Evolutionary conservation across 2,797 vertebrate species (phyloP).

Genomic region (Sus cebifrons): DNA sequence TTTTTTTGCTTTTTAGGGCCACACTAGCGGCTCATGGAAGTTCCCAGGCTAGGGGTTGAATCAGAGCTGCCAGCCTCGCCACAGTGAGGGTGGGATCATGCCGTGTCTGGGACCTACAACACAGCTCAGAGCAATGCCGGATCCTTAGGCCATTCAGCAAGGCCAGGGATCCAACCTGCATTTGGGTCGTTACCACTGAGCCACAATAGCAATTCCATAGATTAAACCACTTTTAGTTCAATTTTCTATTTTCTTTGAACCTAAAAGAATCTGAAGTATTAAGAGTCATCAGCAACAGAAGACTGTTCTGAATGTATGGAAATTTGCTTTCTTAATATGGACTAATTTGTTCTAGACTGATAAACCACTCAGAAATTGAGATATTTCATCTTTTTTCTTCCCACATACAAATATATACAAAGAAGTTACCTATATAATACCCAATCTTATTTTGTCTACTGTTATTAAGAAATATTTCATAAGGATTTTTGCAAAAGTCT

Average conservation of each 20-base stretch:
- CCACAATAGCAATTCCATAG: no score
- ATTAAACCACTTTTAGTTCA: background rate
- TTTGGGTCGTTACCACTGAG: no score
- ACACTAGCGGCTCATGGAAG: no score
- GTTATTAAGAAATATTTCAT: constrained; percentile 14
- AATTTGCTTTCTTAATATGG: constrained; percentile 28
- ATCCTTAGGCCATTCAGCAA: no score
- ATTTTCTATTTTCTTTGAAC: constrained; percentile 19
- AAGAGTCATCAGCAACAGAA: constrained; percentile 26
- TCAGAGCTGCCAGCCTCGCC: no score
- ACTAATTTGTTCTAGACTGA: constrained; percentile 51
- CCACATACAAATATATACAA: constrained; percentile 12
- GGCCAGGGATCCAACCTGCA: no score
- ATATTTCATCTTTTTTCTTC: constrained; percentile 20
- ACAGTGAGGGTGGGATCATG: no score
- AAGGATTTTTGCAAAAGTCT: background rate
- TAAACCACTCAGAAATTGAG: constrained; percentile 56
- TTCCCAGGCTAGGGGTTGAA: no score
- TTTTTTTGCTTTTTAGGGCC: no score
- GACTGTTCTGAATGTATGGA: background rate
- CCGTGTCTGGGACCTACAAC: no score
- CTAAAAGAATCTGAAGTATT: constrained; percentile 5
- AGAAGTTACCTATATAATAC: background rate
- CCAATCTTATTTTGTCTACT: constrained; percentile 25
- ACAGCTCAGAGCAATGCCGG: no score